Base-by-base conservation (phyloP, 2,888 invertebrate genomes). In the Apamea monoglypha region DNA sequence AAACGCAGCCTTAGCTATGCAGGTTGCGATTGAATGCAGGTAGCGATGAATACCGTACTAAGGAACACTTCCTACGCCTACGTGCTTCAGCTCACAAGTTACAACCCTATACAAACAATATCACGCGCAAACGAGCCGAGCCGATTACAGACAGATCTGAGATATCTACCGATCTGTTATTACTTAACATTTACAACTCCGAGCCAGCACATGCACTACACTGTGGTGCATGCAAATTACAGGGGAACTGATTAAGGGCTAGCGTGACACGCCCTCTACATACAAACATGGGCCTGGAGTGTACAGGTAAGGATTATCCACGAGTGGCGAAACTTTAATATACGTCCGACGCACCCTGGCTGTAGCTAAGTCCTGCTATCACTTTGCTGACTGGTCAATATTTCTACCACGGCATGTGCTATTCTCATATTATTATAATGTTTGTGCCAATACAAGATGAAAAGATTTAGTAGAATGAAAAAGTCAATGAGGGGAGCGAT, bases 131-230 rank as follows among this genome's bases (percentile, higher is more conserved):
- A 56, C 81, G 16, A 76, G 36, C 67, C 64, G 70, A 40, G 63
- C 40, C n/a, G 59, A 85, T 74, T 68, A 74, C 78, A 74, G 53
- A 29, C 69, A 74, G 61, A 80, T 76, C 67, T 32, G 1, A 74
- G 72, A 67, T 81, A 80, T 67, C 71, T 59, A 5, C 53, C 18
- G 63, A 83, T 86, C 86, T 83, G 80, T 75, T 77, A 86, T 85
- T 83, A 83, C 77, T 73, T 64, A 83, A 86, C 86, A 85, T 86
- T 86, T 85, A 85, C 75, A 83, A 67, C 50, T 83, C 21, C 66
- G 53, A 71, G 61, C 64, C 66, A 56, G 69, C 74, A 29, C 59
- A 67, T 86, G 75, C 47, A 80, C 80, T 86, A 86, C 76, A 75
- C 69, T 67, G 63, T n/a, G n/a, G 61, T 69, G 69, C 72, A 77